Percentiles rank a stretch among this genome's conserved stretches.
Conservation (phyloP, 2,888 invertebrate genomes). For the Bedellia somnulentella region DNA sequence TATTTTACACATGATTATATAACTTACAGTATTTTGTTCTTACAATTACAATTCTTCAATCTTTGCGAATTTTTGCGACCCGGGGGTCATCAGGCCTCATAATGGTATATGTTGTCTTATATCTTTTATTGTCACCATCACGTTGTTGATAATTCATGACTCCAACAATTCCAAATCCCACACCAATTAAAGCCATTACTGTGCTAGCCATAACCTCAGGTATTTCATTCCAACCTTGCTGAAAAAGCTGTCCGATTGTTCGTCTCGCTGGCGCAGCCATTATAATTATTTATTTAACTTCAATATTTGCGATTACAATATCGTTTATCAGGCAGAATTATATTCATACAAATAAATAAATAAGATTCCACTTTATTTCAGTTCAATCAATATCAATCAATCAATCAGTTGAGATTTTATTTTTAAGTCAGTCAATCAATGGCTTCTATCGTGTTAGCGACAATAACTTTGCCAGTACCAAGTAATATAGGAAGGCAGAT, state of each 20-base stretch:
- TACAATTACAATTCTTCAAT: too few species aligned
- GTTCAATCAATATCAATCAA: too few species aligned
- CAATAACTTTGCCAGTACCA: too few species aligned
- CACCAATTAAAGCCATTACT: constrained; percentile 60
- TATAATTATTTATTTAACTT: neutral
- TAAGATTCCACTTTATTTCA: too few species aligned
- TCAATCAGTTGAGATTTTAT: too few species aligned
- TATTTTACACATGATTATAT: too few species aligned
- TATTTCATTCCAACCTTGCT: constrained; percentile 66
- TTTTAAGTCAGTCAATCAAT: too few species aligned
- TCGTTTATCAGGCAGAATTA: too few species aligned
- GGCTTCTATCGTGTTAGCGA: too few species aligned
- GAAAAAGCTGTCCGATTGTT: constrained; percentile 31
- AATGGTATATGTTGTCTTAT: constrained; percentile 65
- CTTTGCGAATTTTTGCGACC: constrained; percentile 55
- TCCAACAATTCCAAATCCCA: constrained; percentile 47
- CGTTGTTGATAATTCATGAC: constrained; percentile 50
- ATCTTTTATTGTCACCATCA: constrained; percentile 68
- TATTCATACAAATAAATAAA: too few species aligned
- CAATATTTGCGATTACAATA: constrained; percentile 17
- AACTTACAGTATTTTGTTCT: too few species aligned
- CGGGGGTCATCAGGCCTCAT: constrained; percentile 70
- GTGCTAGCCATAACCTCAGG: constrained; percentile 70
- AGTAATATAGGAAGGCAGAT: too few species aligned
- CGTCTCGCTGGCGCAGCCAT: constrained; percentile 26